Percentiles rank a stretch among this genome's conserved stretches.
Evolutionary conservation across 2,888 invertebrate species (phyloP).

Genomic region (Boloria selene): DNA sequence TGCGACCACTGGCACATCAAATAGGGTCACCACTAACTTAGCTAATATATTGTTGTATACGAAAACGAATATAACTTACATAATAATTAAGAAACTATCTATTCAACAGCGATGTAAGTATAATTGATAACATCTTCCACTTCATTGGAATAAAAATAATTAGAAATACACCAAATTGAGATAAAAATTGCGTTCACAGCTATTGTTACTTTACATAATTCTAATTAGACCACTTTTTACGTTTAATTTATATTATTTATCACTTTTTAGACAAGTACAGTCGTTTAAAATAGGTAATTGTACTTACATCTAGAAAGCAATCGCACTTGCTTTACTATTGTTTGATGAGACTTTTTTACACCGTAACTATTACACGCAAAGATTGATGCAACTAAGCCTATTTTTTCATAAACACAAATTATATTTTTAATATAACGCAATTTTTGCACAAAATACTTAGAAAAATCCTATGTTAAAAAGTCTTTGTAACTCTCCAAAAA

Average conservation of each 20-base stretch:
- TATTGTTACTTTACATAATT: constrained; percentile 16
- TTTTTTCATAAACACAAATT: no score
- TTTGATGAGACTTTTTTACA: neutral
- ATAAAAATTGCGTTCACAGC: constrained; percentile 15
- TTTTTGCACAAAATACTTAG: no score
- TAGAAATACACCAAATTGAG: constrained; percentile 10
- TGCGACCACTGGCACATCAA: no score
- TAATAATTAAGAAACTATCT: constrained; percentile 3
- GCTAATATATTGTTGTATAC: no score
- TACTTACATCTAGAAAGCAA: constrained; percentile 19
- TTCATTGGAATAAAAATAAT: constrained; percentile 8
- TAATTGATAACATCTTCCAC: neutral
- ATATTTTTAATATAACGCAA: no score
- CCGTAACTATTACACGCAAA: neutral
- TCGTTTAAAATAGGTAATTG: neutral
- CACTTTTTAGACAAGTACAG: neutral
- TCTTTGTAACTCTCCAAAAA: no score
- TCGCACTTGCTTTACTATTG: constrained; percentile 4
- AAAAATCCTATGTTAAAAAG: no score
- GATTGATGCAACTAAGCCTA: no score
- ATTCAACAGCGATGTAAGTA: constrained; percentile 1
- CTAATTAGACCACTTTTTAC: constrained; percentile 16
- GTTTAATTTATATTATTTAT: neutral
- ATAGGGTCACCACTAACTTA: no score
- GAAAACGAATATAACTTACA: neutral